phyloP scores from a whole-genome alignment of 1,140 invertebrate species.

The Calosoma granatense region DNA sequence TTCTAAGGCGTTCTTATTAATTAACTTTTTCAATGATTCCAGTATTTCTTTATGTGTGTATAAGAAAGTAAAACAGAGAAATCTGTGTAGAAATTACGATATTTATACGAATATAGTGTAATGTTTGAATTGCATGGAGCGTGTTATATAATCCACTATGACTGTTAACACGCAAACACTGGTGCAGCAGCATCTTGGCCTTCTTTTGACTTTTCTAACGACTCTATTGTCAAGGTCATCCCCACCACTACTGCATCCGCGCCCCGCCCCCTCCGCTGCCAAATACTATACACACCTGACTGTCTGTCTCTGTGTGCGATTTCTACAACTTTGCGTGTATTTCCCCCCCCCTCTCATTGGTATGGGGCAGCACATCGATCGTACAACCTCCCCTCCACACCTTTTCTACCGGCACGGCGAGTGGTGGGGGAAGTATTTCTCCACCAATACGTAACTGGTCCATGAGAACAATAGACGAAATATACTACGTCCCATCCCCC shows the following conservation, averaged over 20 bases:
- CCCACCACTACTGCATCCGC: not conserved
- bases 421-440: not conserved
- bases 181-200: no score
- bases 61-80: no score
- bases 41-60: no score
- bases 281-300: not conserved
- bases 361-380: constrained; percentile 1
- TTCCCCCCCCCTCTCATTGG: not conserved
- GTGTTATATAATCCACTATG: no score
- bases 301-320: not conserved
- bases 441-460: not conserved
- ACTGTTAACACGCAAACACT: no score
- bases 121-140: no score
- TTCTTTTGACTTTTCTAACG: no score
- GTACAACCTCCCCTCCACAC: not conserved
- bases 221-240: not conserved
- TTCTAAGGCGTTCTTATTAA: no score
- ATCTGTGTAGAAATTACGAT: no score
- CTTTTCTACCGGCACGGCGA: not conserved
- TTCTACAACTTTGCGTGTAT: not conserved
- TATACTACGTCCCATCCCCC: not conserved
- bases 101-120: no score
- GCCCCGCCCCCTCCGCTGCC: not conserved
- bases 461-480: not conserved
- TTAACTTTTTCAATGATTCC: no score